Conservation (phyloP, 2,797 vertebrate genomes). For the Sternotherus odoratus region DNA sequence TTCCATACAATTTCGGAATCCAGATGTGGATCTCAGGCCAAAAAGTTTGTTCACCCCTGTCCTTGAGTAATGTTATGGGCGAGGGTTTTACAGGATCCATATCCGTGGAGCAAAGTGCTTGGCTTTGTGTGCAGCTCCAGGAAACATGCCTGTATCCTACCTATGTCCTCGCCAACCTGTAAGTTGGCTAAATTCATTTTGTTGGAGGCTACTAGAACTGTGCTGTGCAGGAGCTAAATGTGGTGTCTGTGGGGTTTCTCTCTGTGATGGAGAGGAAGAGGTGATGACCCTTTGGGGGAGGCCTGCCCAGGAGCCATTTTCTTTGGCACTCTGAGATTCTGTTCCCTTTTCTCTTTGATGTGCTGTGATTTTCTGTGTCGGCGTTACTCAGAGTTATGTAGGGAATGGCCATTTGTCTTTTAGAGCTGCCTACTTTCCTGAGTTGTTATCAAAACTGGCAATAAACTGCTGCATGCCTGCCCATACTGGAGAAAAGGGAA, state of each 20-base stretch:
- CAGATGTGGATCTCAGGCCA: too few relatives aligned
- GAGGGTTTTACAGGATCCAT: fast-evolving
- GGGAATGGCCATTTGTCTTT: not conserved
- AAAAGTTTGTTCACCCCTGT: too few relatives aligned
- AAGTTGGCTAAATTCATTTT: not conserved
- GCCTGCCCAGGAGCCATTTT: not conserved
- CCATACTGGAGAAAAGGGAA: conserved; percentile 8
- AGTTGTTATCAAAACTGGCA: not conserved
- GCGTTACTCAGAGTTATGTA: fast-evolving
- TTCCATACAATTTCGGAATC: too few relatives aligned
- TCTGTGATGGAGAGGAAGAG: not conserved
- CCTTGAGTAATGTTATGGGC: not conserved
- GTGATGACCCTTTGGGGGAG: not conserved
- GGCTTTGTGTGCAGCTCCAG: not conserved
- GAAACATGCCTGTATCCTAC: fast-evolving
- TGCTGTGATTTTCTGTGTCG: conserved; percentile 8
- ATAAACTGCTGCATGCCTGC: not conserved
- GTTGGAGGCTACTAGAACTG: not conserved
- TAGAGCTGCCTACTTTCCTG: not conserved
- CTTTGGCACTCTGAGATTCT: not conserved
- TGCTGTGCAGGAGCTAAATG: not conserved
- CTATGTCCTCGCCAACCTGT: not conserved
- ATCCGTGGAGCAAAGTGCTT: not conserved
- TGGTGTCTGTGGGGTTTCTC: not conserved
- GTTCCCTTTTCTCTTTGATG: not conserved